A percentile compares a stretch with the other conserved stretches of the same genome.
Evolutionary conservation across 2,797 vertebrate species (phyloP).

Genomic region (Oryzias sinensis): DNA sequence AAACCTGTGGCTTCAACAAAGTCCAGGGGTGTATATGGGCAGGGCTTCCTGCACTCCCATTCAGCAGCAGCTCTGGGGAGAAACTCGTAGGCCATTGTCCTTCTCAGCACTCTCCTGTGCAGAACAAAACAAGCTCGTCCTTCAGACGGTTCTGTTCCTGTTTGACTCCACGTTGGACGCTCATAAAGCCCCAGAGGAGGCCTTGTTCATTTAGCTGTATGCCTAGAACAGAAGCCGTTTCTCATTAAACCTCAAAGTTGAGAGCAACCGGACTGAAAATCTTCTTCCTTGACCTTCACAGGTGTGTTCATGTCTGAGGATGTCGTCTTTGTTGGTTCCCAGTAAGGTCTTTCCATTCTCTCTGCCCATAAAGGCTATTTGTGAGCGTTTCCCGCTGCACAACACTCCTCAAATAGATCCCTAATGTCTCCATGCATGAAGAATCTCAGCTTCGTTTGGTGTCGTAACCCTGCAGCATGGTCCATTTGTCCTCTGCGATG

Average conservation of each 20-base stretch:
- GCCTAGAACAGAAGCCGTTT: no score
- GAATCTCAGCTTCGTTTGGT: constrained; percentile 53
- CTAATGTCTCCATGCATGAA: constrained; percentile 53
- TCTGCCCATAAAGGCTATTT: constrained; percentile 17
- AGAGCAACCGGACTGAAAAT: no score
- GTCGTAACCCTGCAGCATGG: constrained; percentile 55
- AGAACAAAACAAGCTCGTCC: not conserved
- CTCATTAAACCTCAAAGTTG: no score
- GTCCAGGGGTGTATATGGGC: constrained; percentile 68
- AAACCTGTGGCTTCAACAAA: constrained; percentile 60
- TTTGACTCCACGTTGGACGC: no score
- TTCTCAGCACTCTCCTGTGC: constrained; percentile 11
- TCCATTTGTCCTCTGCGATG: constrained; percentile 29
- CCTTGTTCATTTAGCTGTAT: no score
- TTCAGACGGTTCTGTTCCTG: not conserved
- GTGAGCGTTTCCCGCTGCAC: constrained; percentile 30
- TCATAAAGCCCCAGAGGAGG: no score
- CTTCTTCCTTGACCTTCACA: no score
- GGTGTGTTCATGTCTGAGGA: no score
- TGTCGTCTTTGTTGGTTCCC: no score
- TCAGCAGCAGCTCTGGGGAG: constrained; percentile 27
- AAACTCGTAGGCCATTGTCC: constrained; percentile 59
- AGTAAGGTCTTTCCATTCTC: no score
- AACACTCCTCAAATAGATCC: constrained; percentile 55
- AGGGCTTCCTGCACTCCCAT: constrained; percentile 40